Base-by-base conservation (phyloP, 2,888 invertebrate species). In the Iphiclides podalirius region DNA sequence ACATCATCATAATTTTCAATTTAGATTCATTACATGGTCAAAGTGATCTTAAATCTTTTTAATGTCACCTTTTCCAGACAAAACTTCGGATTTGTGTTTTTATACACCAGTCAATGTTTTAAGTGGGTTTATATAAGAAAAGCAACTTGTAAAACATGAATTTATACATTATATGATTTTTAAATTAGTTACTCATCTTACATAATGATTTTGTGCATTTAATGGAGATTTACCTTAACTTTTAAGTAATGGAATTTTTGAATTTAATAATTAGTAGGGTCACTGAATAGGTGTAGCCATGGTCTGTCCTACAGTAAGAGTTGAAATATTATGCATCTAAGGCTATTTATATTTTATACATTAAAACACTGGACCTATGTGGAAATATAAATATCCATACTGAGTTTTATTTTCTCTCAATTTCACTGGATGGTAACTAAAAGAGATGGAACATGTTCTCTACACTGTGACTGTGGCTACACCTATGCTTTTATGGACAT, bases 131-230 rank as follows among this genome's bases (percentile, higher is more conserved):
- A 1, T 15, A 36, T 9, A 41, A 17, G 13, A 38, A 33, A 14
- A 39, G 12, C 34, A 38, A 33, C 36, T 34, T 39, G 33, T 16
- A 31, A 31, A 31, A 48, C 31, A 52, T 50, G 52, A 54, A 54
- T 54, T 52, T 58, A 58, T 51, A 59, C 52, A 53, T 54, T 54
- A 52, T 52, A 57, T 46, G 33, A 56, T 56, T 31, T 6, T n/a
- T 31, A 59, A 51, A 52, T 52, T 52, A 47, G 51, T 53, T 52
- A 50, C 51, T 49, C 41, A 53, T 47, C 61, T 61, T 58, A 64
- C 54, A 23, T 66, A 70, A 77, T 71, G 74, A 76, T 75, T 79
- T 83, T 82, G 82, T 83, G 82, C 82, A 80, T 67, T 43, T 26
- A 34, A 44, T 49, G 12, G 17, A 33, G 20, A 35, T 34, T 49